phyloP scores from a whole-genome alignment of 2,888 invertebrate genomes.

The Drosophila affinis region DNA sequence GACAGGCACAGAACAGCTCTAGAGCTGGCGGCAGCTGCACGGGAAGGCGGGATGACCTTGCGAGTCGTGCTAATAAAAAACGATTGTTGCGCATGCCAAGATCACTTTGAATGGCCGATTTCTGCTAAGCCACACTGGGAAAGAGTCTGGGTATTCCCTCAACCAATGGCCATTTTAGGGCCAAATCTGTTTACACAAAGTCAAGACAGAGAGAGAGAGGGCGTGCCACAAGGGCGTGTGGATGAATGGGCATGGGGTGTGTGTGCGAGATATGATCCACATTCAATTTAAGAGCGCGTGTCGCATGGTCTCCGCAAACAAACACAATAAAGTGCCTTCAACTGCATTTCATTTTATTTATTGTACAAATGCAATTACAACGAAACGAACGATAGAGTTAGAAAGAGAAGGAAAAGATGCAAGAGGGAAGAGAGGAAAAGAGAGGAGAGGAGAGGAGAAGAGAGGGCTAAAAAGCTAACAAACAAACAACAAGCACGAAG shows the following conservation, averaged over 20 bases:
- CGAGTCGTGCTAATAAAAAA: background rate
- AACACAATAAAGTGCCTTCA: constrained; percentile 19
- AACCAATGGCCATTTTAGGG: constrained; percentile 65
- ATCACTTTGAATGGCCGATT: background rate
- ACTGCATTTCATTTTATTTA: constrained; percentile 37
- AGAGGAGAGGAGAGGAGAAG: background rate
- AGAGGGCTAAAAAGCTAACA: constrained; percentile 12
- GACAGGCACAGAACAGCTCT: constrained; percentile 22
- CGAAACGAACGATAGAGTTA: constrained; percentile 39
- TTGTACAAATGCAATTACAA: constrained; percentile 74
- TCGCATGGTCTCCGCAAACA: constrained; percentile 16
- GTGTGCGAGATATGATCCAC: constrained; percentile 62
- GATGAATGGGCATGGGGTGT: constrained; percentile 3
- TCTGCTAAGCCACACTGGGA: background rate
- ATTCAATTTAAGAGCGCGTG: constrained; percentile 62
- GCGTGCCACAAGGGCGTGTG: constrained; percentile 25
- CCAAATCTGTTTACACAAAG: constrained; percentile 23
- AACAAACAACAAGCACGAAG: constrained; percentile 53
- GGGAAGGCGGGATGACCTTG: background rate
- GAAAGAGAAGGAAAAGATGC: no score
- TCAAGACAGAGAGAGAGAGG: constrained; percentile 16
- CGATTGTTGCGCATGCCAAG: background rate
- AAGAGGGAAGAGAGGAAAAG: background rate
- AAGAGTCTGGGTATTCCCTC: constrained; percentile 30
- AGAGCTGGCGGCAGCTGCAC: constrained; percentile 11